A percentile compares a stretch with the other conserved stretches of the same genome.
Conservation (phyloP, 1,140 invertebrate genomes). For the Drosophila funebris region DNA sequence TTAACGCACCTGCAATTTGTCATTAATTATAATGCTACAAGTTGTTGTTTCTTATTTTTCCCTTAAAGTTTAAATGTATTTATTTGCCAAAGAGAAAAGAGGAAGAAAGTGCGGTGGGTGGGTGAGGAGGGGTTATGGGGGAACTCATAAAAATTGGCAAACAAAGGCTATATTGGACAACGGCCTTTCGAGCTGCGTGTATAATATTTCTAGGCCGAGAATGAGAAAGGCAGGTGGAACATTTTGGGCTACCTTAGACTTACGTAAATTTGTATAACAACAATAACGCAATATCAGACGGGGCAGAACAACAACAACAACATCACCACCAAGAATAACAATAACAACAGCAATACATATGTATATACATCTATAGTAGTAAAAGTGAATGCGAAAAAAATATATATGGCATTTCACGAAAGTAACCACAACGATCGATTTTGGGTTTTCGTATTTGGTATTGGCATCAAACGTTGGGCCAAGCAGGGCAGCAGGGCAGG, state of each 20-base stretch:
- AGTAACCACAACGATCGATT: conserved; percentile 78
- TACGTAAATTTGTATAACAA: conserved; percentile 76
- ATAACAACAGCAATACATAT: conserved; percentile 1
- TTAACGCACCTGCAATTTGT: conserved; percentile 58
- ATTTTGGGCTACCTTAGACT: conserved; percentile 38
- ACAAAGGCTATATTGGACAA: conserved; percentile 72
- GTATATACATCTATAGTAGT: neutral
- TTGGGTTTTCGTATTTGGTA: conserved; percentile 13
- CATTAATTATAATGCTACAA: conserved; percentile 71
- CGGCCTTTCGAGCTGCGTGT: conserved; percentile 61
- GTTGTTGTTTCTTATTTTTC: conserved; percentile 36
- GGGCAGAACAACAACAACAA: conserved; percentile 31
- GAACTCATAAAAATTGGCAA: conserved; percentile 73
- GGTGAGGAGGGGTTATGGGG: too few species aligned
- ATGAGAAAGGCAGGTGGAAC: neutral
- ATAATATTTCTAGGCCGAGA: conserved; percentile 22
- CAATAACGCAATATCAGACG: conserved; percentile 56
- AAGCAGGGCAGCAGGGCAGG: neutral
- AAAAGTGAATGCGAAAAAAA: conserved; percentile 10
- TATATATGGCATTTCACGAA: conserved; percentile 64
- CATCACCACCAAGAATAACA: conserved; percentile 32
- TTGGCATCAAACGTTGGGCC: neutral
- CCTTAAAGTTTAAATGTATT: neutral
- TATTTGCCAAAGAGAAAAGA: neutral
- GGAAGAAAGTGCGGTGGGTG: too few species aligned